Conservation (phyloP, 1,140 invertebrate genomes). For the Lamellibrachia luymesi region DNA sequence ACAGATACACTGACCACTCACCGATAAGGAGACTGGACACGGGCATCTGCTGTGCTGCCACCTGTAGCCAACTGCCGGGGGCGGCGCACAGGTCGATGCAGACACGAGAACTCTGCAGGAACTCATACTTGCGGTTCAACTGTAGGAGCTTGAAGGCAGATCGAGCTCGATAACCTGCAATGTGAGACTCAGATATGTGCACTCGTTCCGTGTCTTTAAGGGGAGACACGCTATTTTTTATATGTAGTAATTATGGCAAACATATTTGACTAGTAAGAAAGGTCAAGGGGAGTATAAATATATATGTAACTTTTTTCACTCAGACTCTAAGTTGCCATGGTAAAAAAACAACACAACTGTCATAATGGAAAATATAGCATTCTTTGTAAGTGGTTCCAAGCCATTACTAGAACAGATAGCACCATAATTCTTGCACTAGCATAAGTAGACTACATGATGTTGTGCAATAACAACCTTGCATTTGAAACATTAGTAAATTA, state of each 20-base stretch:
- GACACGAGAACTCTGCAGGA: slow-evolving; percentile 92
- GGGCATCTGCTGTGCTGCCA: slow-evolving; percentile 97
- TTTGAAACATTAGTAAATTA: background rate
- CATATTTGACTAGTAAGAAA: background rate
- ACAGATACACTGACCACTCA: slow-evolving; percentile 36
- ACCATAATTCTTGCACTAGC: too few relatives aligned
- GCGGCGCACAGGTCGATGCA: slow-evolving; percentile 98
- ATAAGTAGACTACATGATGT: background rate
- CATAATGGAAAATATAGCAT: too few relatives aligned
- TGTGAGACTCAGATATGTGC: slow-evolving; percentile 15
- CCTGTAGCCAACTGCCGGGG: slow-evolving; percentile 99
- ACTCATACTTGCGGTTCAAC: slow-evolving; percentile 95
- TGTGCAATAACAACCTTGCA: too few relatives aligned
- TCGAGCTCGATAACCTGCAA: slow-evolving; percentile 88
- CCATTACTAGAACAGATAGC: too few relatives aligned
- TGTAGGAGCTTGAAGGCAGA: slow-evolving; percentile 99
- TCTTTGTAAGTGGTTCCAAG: too few relatives aligned
- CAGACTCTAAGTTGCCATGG: too few relatives aligned
- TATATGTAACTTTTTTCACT: too few relatives aligned
- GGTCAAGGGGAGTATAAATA: too few relatives aligned
- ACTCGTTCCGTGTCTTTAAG: too few relatives aligned
- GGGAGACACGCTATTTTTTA: too few relatives aligned
- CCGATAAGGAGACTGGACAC: slow-evolving; percentile 90
- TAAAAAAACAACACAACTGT: too few relatives aligned
- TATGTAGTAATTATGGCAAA: background rate